Evolutionary conservation across 2,113 vertebrate species (phyloP), one percentile per base, ranked within the genome.

Genomic region (Azemiops feae): DNA sequence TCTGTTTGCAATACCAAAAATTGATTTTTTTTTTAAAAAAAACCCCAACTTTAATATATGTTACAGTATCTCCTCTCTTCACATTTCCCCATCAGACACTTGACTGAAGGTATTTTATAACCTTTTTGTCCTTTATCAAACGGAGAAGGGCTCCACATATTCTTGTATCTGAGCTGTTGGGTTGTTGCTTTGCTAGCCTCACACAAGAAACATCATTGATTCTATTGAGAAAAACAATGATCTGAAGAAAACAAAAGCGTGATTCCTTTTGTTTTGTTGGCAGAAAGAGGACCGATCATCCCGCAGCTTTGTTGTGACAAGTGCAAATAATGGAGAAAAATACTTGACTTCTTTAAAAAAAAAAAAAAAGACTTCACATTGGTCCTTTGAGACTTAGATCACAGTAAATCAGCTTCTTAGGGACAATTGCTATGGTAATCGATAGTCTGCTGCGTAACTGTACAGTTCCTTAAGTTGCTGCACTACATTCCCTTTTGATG

Each of bases 341-440:
- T 92, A 85, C 0, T 58, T 0, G 87, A 0, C 9, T 94, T 20
- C 87, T 92, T 50, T 50, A 47, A 92, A n/a, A 55, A 91, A 95
- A 92, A 45, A 55, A 0, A 64, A 34, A 69, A 39, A 81, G 34
- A 81, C 18, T 81, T n/a, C 6, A 74, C 20, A 88, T 93, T 7
- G 0, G 47, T 0, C 52, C 96, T 96, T 95, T 45, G 95, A 94
- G 91, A 89, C 27, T 91, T 94, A 94, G 85, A 96, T 91, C 34
- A 93, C 88, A 25, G 92, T 30, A 39, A 88, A 8, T 88, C 34
- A 94, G 12, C 23, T 92, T 85, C 27, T 92, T 90, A 57, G 91
- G 92, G 87, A 96, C 54, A 92, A 93, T 45, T 85, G 54, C 18
- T 60, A 3, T 64, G 55, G 89, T 91, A 96, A 93, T 47, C 60